These are phyloP conservation scores for Origma solitaria DNA, from an alignment of 2,113 vertebrate genomes.

Conservation along the genomic window DNA sequence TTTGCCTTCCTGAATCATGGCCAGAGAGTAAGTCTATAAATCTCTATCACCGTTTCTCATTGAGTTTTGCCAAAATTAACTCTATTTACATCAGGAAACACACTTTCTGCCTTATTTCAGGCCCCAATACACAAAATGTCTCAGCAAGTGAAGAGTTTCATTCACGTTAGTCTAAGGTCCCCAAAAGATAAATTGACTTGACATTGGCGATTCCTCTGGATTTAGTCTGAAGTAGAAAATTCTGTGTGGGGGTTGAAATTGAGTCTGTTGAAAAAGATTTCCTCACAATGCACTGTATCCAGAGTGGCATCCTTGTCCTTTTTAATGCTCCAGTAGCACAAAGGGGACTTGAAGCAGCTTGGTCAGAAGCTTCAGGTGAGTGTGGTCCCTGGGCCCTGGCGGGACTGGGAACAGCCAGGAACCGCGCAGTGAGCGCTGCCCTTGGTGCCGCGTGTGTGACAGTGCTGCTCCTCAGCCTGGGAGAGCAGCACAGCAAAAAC, in stretches of 20 bases:
- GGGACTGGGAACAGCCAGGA: fast-evolving
- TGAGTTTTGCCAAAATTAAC: conserved; percentile 26
- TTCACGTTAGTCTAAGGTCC: not conserved
- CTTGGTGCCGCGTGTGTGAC: fast-evolving
- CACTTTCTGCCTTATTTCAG: not conserved
- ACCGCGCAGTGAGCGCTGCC: fast-evolving
- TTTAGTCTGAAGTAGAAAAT: not conserved
- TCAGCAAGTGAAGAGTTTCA: not conserved
- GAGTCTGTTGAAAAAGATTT: not conserved
- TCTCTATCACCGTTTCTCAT: conserved; percentile 2
- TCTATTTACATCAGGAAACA: conserved; percentile 6
- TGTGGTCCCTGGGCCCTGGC: fast-evolving
- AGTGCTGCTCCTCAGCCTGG: not conserved
- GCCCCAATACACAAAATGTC: not conserved
- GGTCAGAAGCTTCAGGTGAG: not conserved
- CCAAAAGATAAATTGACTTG: not conserved
- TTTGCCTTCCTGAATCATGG: conserved; percentile 33
- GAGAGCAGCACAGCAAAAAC: not conserved
- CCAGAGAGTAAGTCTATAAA: conserved; percentile 43
- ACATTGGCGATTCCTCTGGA: not conserved
- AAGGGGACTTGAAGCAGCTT: not conserved
- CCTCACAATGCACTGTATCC: not conserved
- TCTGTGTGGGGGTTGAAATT: not conserved
- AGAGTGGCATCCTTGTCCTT: not conserved
- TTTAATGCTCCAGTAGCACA: fast-evolving